Conservation (phyloP, 2,797 vertebrate species). For the Leptoclinus maculatus region DNA sequence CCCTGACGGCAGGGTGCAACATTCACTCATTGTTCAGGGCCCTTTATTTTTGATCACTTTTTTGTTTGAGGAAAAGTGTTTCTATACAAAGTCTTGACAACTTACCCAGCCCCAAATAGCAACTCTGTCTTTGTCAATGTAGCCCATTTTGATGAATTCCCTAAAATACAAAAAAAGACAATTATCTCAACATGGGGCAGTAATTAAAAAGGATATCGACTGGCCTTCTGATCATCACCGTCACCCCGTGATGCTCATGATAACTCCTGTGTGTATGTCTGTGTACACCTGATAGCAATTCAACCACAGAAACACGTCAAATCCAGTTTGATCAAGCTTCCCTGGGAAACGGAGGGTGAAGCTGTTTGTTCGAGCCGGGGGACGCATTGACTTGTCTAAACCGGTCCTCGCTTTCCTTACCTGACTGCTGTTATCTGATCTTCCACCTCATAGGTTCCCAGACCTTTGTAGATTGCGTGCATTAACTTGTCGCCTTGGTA, state of each 20-base stretch:
- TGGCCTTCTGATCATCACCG: neutral
- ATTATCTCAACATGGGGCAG: neutral
- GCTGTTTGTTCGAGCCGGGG: constrained; percentile 45
- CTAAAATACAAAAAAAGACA: constrained; percentile 78
- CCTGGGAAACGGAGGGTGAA: neutral
- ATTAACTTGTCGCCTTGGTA: constrained; percentile 95
- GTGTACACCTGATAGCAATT: neutral
- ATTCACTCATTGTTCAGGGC: constrained; percentile 34
- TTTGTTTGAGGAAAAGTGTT: no score
- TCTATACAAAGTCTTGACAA: no score
- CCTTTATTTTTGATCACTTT: neutral
- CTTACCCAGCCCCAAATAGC: constrained; percentile 99
- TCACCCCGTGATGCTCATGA: neutral
- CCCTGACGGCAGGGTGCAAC: constrained; percentile 31
- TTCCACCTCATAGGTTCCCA: constrained; percentile 95
- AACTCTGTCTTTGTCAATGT: constrained; percentile 89
- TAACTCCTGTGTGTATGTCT: constrained; percentile 7
- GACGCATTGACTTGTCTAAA: constrained; percentile 37
- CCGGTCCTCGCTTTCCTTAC: constrained; percentile 74
- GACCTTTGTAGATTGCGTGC: constrained; percentile 91
- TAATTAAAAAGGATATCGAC: neutral
- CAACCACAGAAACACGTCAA: constrained; percentile 17
- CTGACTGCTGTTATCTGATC: constrained; percentile 94
- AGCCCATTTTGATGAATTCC: constrained; percentile 90
- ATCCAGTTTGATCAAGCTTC: constrained; percentile 40